These are phyloP conservation scores for Microcebus lehilahytsara DNA, from an alignment of 2,113 vertebrate genomes.

Conservation along the genomic window DNA sequence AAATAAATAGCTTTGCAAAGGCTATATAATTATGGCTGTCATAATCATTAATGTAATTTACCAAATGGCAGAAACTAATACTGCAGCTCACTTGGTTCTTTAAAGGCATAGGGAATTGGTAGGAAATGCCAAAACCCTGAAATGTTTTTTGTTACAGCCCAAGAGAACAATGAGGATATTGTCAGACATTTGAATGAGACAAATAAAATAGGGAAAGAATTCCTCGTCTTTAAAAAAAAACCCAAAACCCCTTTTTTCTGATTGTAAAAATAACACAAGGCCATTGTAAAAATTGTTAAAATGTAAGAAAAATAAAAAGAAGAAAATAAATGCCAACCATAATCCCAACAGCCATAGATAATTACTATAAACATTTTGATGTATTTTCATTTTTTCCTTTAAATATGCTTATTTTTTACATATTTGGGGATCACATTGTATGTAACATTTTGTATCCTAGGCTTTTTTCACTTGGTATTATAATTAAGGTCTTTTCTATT, in stretches of 20 bases:
- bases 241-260: neutral
- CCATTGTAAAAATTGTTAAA: neutral
- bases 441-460: neutral
- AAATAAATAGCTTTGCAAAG: neutral
- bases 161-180: neutral
- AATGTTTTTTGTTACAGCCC: slow-evolving; percentile 19
- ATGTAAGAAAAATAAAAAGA: neutral
- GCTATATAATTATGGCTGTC: neutral
- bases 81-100: neutral
- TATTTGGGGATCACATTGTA: neutral
- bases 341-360: neutral
- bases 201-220: neutral
- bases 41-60: slow-evolving; percentile 22
- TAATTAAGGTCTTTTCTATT: neutral
- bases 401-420: neutral
- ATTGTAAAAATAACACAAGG: neutral
- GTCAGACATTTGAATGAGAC: neutral
- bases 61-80: neutral
- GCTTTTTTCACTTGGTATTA: neutral
- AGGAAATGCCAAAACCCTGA: slow-evolving; percentile 18
- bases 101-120: neutral
- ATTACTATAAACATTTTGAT: neutral
- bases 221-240: neutral
- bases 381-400: neutral
- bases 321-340: neutral